phyloP scores from a whole-genome alignment of 2,797 vertebrate species.

The Bradypodion ventrale region DNA sequence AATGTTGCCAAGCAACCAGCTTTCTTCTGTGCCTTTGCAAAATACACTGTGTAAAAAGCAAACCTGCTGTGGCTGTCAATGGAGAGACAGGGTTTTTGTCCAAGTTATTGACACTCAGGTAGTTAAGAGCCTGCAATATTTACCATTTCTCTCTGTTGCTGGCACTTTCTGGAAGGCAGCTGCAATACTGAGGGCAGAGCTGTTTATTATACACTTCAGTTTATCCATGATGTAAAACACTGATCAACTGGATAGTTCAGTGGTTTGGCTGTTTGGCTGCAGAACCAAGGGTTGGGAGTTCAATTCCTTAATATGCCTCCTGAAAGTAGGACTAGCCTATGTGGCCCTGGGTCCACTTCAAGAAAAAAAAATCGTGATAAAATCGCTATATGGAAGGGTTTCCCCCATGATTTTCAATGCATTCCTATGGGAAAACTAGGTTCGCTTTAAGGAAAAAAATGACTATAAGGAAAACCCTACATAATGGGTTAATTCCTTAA shows the following conservation, averaged over 20 bases:
- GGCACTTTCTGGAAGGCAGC: neutral
- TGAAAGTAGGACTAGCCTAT: no score
- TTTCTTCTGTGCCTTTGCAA: neutral
- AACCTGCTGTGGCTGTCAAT: neutral
- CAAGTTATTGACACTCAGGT: slow-evolving; percentile 2
- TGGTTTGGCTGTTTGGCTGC: no score
- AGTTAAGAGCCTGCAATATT: neutral
- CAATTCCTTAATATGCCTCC: no score
- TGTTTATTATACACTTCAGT: slow-evolving; percentile 1
- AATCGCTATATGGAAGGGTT: no score
- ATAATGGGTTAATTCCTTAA: no score
- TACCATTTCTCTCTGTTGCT: neutral
- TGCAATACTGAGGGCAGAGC: neutral
- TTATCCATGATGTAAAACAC: neutral
- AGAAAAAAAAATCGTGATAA: no score
- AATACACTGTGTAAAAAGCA: slow-evolving; percentile 2
- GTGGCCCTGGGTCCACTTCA: no score
- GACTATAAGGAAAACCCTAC: no score
- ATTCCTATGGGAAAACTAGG: no score
- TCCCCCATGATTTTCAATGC: neutral
- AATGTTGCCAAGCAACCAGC: slow-evolving; percentile 31
- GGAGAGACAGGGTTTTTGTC: slow-evolving; percentile 15
- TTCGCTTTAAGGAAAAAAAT: no score
- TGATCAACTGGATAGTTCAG: no score
- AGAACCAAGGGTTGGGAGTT: no score